Base-by-base conservation (phyloP, 2,113 vertebrate species). In the Callipepla californica region DNA sequence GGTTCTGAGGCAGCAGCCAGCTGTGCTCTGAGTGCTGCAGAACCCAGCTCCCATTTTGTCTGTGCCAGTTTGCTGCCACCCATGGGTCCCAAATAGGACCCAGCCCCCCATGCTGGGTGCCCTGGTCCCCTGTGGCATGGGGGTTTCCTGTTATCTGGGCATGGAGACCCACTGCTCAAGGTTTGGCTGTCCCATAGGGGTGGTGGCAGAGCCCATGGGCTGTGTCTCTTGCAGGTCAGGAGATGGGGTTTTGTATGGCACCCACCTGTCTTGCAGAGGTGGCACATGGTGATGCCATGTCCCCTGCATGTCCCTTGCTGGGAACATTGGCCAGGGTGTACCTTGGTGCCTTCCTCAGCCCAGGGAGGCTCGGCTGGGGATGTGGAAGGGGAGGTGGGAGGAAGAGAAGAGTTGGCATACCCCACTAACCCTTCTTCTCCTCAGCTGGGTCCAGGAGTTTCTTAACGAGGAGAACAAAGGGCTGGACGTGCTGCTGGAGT, bases 401-500 rank as follows among this genome's bases (percentile, higher is more conserved):
- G 51, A 20, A 55, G 61, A 78, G 57, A 38, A 48, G 25, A 74
- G 14, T 26, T 83, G 80, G 55, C 1, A 28, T 36, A 68, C 30
- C 58, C 44, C 42, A 13, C 79, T 95, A 11, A 85, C 47, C 10
- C n/a, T 45, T 61, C 44, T 48, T 26, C 7, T 26, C 21, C 42
- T 13, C 78, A 88, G 34, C 22, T 94, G 82, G 85, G 95, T 87
- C 78, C 93, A 91, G 86, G 93, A 83, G 42, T 99, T 99, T 91
- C 98, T 99, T 26, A 99, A 98, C 9, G 98, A 99, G 61, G 98
- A 99, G 88, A 99, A 99, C 95, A 98, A 97, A 4, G 99, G 99
- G 11, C 96, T 99, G 91, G 98, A 99, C 0, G 98, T 99, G 70
- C 97, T 99, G 7, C 98, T 99, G n/a, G 98, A 99, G 50, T 99